Conservation (phyloP, 2,113 vertebrate genomes). For the Monarcha castaneiventris region DNA sequence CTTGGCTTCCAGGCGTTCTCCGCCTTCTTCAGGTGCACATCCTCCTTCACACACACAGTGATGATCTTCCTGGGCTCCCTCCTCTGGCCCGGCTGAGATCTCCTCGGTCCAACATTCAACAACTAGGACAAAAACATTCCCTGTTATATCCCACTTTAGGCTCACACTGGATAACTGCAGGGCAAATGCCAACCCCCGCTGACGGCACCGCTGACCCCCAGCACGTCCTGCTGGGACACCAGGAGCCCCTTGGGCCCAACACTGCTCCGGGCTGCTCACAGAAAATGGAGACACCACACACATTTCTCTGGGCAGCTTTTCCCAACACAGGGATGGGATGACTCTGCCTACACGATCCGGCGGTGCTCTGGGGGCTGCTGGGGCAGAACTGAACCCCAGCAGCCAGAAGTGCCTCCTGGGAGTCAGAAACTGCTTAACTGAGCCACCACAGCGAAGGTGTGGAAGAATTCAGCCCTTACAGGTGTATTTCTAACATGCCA, state of each 20-base stretch:
- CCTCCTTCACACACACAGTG: conserved; percentile 89
- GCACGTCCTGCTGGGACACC: background rate
- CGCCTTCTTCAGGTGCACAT: conserved; percentile 89
- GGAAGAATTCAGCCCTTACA: background rate
- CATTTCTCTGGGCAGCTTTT: background rate
- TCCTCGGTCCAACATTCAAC: conserved; percentile 81
- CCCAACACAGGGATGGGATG: accelerated
- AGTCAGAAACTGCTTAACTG: background rate
- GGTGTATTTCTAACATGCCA: background rate
- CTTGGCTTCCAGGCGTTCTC: conserved; percentile 96
- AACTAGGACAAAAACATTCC: conserved; percentile 76
- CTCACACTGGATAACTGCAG: background rate
- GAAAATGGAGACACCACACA: background rate
- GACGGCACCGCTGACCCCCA: background rate
- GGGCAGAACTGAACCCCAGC: background rate
- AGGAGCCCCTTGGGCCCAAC: background rate
- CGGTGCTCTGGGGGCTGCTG: accelerated
- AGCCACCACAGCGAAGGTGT: background rate
- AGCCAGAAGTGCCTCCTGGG: background rate
- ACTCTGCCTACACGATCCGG: accelerated
- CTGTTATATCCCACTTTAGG: conserved; percentile 30
- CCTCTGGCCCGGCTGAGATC: conserved; percentile 79
- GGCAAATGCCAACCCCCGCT: background rate
- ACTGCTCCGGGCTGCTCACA: background rate
- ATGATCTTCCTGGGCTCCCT: conserved; percentile 94